Evolutionary conservation across 2,113 vertebrate species (phyloP), one percentile per base, ranked within the genome.

Genomic region (Harpagus bidentatus): DNA sequence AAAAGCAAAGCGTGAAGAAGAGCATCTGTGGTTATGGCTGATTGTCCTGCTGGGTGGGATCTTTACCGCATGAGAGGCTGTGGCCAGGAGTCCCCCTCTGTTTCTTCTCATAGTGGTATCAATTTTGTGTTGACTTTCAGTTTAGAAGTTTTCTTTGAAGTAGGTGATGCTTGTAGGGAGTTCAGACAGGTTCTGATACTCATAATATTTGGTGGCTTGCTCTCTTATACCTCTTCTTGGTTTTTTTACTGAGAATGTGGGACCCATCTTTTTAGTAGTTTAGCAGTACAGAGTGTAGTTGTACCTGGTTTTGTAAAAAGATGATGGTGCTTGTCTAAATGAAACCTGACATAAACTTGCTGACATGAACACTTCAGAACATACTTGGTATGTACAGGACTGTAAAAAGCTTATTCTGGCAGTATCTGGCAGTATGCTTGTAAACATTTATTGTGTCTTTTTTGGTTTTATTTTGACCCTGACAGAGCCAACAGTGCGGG

Each of bases 401-500:
- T 69, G 23, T 47, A 15, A 59, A 65, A 86, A 34, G 11, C 18
- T 71, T 74, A 13, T 21, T 76, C 32, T 67, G 53, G 8, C 13
- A 86, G 18, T 7, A 7, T 78, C 31, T 67, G 52, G 9, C 15
- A 83, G 18, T 9, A 7, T 59, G 17, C 36, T 88, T 77, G 22
- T 76, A 53, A 95, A 69, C 13, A 32, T 42, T 22, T 43, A 20
- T 88, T 61, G 11, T 79, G 16, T 11, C 13, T 28, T 74, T 22
- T 82, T 58, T 80, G 69, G 45, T 36, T 87, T 53, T 90, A 4
- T 92, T 80, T 86, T 71, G n/a, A 74, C 82, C 84, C 81, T 67
- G 36, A 59, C 96, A 99, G 99, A 99, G 74, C 99, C 99, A 83
- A 99, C 99, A 15, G 99, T 99, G 85, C 97, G 99, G 95, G 99